phyloP scores from a whole-genome alignment of 2,797 vertebrate species.

The Pseudochaenichthys georgianus region DNA sequence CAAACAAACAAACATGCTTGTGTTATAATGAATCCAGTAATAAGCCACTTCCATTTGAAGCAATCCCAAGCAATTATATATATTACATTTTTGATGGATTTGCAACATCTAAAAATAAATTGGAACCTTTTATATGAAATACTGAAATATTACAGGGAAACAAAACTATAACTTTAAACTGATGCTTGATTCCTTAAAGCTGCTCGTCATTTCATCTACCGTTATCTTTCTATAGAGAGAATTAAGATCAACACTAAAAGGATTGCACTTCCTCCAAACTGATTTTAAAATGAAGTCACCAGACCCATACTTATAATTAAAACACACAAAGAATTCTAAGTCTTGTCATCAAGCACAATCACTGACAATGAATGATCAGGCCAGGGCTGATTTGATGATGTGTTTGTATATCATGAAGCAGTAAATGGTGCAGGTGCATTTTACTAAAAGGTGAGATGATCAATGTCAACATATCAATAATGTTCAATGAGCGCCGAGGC shows the following conservation, averaged over 20 bases:
- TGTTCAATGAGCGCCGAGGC: slow-evolving; percentile 67
- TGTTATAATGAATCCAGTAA: neutral
- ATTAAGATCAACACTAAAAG: neutral
- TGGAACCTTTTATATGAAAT: neutral
- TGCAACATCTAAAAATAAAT: slow-evolving; percentile 5
- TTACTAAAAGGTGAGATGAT: slow-evolving; percentile 69
- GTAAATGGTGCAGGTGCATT: slow-evolving; percentile 35
- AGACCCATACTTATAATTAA: slow-evolving; percentile 8
- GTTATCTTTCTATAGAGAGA: neutral
- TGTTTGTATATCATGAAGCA: slow-evolving; percentile 27
- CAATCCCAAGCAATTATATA: neutral
- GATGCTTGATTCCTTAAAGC: neutral
- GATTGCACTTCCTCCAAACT: neutral
- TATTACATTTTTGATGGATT: neutral
- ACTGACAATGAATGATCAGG: slow-evolving; percentile 8
- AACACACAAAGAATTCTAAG: slow-evolving; percentile 9
- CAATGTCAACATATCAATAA: slow-evolving; percentile 73
- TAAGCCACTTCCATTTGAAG: slow-evolving; percentile 4
- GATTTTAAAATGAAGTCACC: slow-evolving; percentile 9
- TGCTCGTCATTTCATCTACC: neutral
- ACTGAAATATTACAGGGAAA: neutral
- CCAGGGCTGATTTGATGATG: slow-evolving; percentile 25
- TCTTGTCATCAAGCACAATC: neutral
- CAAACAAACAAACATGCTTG: neutral
- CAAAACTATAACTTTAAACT: neutral